These are phyloP conservation scores for Halcyon chelicuti DNA, from an alignment of 2,797 vertebrate species.

Conservation along the genomic window DNA sequence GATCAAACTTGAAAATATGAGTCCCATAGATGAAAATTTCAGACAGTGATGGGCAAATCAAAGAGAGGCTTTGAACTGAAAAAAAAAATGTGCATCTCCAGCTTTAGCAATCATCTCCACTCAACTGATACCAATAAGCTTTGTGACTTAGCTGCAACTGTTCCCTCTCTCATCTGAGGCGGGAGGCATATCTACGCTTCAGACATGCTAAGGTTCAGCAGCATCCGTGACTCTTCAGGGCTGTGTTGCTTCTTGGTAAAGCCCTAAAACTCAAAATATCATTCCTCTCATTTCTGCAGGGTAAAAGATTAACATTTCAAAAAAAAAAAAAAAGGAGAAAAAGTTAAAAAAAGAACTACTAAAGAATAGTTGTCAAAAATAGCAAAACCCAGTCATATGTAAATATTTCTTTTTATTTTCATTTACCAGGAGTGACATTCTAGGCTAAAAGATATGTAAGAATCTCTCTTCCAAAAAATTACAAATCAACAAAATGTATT, in stretches of 20 bases:
- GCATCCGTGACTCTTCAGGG: not conserved
- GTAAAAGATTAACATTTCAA: not conserved
- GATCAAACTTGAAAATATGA: not conserved
- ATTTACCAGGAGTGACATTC: not conserved
- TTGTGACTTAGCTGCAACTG: not conserved
- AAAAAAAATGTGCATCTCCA: not conserved
- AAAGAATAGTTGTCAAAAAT: not conserved
- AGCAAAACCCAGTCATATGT: not conserved
- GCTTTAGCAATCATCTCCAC: not conserved
- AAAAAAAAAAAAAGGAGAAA: not conserved
- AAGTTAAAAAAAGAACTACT: not conserved
- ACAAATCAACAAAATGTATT: not conserved
- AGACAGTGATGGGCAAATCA: not conserved
- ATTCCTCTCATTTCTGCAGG: not conserved
- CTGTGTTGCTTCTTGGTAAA: not conserved
- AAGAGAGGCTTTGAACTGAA: not conserved
- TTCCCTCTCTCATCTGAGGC: not conserved
- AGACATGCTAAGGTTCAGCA: not conserved
- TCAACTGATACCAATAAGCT: rapidly evolving
- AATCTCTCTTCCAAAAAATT: not conserved
- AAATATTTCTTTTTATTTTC: not conserved
- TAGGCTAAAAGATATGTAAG: not conserved
- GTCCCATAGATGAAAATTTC: not conserved
- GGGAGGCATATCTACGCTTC: not conserved
- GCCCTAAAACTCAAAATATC: not conserved